phyloP scores from a whole-genome alignment of 2,888 invertebrate genomes.

The Lamellibrachia columna region DNA sequence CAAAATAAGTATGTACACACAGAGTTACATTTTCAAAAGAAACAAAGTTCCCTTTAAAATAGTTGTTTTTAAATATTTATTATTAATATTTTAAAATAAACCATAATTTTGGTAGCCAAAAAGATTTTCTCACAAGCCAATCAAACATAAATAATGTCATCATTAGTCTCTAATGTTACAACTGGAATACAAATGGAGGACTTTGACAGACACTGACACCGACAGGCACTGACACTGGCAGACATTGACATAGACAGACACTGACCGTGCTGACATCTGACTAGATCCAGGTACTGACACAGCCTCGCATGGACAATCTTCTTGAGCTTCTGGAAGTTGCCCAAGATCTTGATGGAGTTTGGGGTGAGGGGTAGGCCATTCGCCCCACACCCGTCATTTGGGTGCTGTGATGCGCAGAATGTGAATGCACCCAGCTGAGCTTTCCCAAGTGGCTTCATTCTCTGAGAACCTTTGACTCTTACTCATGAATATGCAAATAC shows the following conservation, averaged over 20 bases:
- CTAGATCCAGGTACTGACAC: constrained; percentile 89
- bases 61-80: too few relatives aligned
- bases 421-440: constrained; percentile 82
- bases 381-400: constrained; percentile 80
- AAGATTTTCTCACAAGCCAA: too few relatives aligned
- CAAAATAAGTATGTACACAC: too few relatives aligned
- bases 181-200: too few relatives aligned
- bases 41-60: too few relatives aligned
- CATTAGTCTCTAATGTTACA: too few relatives aligned
- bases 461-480: neutral
- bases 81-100: too few relatives aligned
- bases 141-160: too few relatives aligned
- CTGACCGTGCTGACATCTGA: constrained; percentile 91
- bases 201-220: neutral
- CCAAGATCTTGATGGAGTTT: constrained; percentile 93
- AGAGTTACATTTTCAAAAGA: too few relatives aligned
- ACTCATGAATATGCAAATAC: neutral
- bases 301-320: constrained; percentile 80
- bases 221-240: neutral
- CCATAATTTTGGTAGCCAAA: too few relatives aligned
- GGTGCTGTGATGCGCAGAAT: constrained; percentile 89
- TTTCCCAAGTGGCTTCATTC: constrained; percentile 50
- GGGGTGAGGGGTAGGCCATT: constrained; percentile 96
- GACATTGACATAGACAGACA: neutral
- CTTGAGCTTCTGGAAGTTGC: constrained; percentile 84